Percentiles rank a stretch among this genome's conserved stretches.
Conservation (phyloP, 1,140 invertebrate genomes). For the Atta texana region DNA sequence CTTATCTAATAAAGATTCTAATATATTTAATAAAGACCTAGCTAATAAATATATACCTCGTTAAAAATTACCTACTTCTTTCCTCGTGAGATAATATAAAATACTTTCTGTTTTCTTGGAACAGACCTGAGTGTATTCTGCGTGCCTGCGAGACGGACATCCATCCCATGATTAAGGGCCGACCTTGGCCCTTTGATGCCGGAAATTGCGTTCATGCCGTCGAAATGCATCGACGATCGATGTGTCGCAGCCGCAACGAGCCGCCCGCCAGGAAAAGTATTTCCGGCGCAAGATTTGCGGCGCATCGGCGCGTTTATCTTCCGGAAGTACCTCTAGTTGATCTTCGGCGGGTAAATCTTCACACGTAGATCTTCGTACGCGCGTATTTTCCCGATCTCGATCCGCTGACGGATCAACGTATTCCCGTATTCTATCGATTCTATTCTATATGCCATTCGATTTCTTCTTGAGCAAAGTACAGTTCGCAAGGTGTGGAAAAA, state of each 20-base stretch:
- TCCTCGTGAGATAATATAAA: background rate
- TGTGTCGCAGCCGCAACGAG: conserved; percentile 51
- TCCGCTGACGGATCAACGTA: background rate
- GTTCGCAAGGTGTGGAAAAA: conserved; percentile 38
- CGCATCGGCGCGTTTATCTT: conserved; percentile 57
- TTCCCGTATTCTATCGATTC: background rate
- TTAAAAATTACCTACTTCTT: background rate
- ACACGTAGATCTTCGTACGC: conserved; percentile 67
- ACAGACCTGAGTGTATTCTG: conserved; percentile 72
- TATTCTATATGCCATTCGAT: background rate
- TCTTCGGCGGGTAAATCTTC: conserved; percentile 70
- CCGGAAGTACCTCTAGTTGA: conserved; percentile 30
- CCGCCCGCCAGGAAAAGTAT: conserved; percentile 18
- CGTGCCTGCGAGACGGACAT: conserved; percentile 37
- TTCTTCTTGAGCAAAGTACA: conserved; percentile 57
- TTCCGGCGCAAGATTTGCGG: conserved; percentile 35
- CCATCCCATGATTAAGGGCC: conserved; percentile 64
- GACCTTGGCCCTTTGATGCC: conserved; percentile 71
- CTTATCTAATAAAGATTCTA: background rate
- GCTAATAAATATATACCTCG: background rate
- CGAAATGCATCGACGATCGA: conserved; percentile 69
- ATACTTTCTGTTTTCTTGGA: conserved; percentile 37
- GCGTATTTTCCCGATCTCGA: conserved; percentile 9
- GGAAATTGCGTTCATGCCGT: conserved; percentile 53
- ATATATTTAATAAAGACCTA: background rate